A percentile compares a stretch with the other conserved stretches of the same genome.
These are phyloP conservation scores for Odontocolon sp. DNA, from an alignment of 2,888 invertebrate species.

Conservation along the genomic window DNA sequence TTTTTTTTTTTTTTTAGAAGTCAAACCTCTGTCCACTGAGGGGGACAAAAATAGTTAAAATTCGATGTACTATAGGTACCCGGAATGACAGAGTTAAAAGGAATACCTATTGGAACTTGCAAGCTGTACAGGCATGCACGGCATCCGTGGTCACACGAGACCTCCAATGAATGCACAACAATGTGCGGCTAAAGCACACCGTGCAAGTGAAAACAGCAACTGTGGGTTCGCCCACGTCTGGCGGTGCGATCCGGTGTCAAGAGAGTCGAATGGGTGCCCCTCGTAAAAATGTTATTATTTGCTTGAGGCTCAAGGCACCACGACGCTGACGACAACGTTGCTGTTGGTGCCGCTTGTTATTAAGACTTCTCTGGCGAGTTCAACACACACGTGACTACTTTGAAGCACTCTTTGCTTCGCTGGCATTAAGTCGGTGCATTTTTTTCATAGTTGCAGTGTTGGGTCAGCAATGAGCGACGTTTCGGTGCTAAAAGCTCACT, in stretches of 20 bases:
- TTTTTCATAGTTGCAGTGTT: too few species aligned
- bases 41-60: too few species aligned
- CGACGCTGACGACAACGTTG: background rate
- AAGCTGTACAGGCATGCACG: background rate
- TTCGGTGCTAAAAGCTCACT: too few species aligned
- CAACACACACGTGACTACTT: slow-evolving; percentile 13
- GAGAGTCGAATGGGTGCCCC: slow-evolving; percentile 51
- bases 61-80: too few species aligned
- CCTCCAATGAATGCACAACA: slow-evolving; percentile 40
- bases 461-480: too few species aligned
- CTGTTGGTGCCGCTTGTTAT: background rate
- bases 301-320: slow-evolving; percentile 16
- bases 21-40: too few species aligned
- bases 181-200: slow-evolving; percentile 43
- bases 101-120: background rate
- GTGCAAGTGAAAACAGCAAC: slow-evolving; percentile 25
- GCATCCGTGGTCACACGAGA: background rate
- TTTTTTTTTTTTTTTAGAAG: too few species aligned
- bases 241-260: slow-evolving; percentile 59
- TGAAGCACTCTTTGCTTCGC: background rate
- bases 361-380: slow-evolving; percentile 5
- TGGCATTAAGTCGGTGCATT: too few species aligned
- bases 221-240: slow-evolving; percentile 39
- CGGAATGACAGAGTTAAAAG: background rate
- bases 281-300: slow-evolving; percentile 61